Conservation (phyloP, 2,797 vertebrate genomes). For the Gymnothorax reevesii region DNA sequence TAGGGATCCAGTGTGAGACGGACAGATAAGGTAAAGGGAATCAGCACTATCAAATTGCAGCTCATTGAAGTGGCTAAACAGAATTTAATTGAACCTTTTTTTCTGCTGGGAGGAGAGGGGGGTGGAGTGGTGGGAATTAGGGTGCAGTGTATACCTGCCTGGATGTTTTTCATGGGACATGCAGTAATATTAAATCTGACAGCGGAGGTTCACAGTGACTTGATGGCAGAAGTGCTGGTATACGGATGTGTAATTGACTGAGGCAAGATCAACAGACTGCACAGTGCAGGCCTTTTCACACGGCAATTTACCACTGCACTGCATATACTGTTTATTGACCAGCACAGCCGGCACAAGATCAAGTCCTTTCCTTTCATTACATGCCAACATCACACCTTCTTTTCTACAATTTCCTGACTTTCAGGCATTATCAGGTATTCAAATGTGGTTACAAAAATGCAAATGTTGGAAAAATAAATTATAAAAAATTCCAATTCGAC, state of each 20-base stretch:
- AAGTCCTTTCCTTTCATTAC: neutral
- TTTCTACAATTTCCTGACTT: neutral
- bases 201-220: slow-evolving; percentile 34
- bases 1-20: neutral
- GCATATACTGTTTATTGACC: neutral
- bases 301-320: neutral
- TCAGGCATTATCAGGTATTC: neutral
- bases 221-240: slow-evolving; percentile 37
- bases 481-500: neutral
- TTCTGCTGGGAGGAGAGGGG: neutral
- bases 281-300: neutral
- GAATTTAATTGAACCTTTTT: slow-evolving; percentile 23
- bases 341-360: neutral
- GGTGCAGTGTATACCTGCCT: neutral
- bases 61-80: slow-evolving; percentile 16
- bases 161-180: neutral
- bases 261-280: slow-evolving; percentile 38
- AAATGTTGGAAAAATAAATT: too few species aligned
- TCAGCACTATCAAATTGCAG: slow-evolving; percentile 19
- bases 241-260: slow-evolving; percentile 38
- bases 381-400: neutral
- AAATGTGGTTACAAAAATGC: neutral
- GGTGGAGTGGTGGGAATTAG: neutral
- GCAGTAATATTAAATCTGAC: slow-evolving; percentile 20
- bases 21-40: slow-evolving; percentile 20